These are phyloP conservation scores for Microcebus griseorufus DNA, from an alignment of 2,113 vertebrate species.

Conservation along the genomic window DNA sequence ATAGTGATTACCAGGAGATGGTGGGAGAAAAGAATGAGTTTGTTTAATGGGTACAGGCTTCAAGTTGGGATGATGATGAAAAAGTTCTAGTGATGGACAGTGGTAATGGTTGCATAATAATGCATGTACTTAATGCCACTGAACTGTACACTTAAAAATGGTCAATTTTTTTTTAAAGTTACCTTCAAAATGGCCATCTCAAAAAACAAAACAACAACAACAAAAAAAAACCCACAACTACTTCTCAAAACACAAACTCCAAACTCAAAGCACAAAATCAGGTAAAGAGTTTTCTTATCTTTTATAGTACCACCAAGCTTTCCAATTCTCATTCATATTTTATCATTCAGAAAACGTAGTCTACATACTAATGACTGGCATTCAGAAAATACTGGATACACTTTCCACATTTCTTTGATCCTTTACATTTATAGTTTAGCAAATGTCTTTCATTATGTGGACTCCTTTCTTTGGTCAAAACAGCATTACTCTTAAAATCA, in stretches of 20 bases:
- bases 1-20: not conserved
- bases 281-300: not conserved
- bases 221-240: no score
- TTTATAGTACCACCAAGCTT: not conserved
- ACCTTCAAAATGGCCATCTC: not conserved
- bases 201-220: not conserved
- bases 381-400: not conserved
- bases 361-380: not conserved
- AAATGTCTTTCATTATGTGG: not conserved
- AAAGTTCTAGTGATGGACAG: not conserved
- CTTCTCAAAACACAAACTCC: not conserved
- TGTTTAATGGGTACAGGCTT: not conserved
- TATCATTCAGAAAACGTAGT: not conserved
- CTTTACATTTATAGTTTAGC: not conserved
- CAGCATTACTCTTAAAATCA: not conserved
- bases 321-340: conserved; percentile 4
- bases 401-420: not conserved
- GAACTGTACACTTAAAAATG: not conserved
- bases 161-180: not conserved
- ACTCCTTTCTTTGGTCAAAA: conserved; percentile 7
- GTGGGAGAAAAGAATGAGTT: not conserved
- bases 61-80: not conserved
- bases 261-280: not conserved
- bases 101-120: not conserved
- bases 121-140: not conserved